A percentile compares a stretch with the other conserved stretches of the same genome.
Evolutionary conservation across 2,113 vertebrate species (phyloP).

Genomic region (Cricetomys ansorgei): DNA sequence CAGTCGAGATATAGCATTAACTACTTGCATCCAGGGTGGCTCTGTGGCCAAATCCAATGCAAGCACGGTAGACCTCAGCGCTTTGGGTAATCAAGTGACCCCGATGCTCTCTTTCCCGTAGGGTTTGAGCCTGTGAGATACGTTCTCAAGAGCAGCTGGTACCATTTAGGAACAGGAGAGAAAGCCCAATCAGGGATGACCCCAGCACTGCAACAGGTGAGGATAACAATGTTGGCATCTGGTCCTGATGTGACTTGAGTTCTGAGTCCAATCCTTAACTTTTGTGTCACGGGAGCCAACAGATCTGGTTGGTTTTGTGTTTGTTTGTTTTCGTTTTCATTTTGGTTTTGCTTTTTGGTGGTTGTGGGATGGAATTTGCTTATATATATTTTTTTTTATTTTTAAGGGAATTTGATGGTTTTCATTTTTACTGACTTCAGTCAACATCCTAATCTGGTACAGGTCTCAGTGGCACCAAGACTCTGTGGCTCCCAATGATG

Average conservation of each 20-base stretch:
- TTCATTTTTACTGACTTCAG: background rate
- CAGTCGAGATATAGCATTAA: background rate
- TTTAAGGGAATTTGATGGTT: background rate
- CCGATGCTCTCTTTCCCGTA: background rate
- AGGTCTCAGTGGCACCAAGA: background rate
- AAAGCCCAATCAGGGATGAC: background rate
- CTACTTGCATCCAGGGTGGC: background rate
- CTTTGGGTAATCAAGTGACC: background rate
- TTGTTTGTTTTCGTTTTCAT: no score
- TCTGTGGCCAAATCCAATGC: background rate
- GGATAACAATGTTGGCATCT: background rate
- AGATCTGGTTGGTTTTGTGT: background rate
- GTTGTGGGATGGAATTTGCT: background rate
- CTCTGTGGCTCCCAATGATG: background rate
- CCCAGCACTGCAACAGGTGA: background rate
- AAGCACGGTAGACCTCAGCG: background rate
- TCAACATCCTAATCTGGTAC: background rate
- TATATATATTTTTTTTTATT: background rate
- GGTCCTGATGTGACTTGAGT: background rate
- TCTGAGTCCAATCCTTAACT: conserved; percentile 11
- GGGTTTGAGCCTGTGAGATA: background rate
- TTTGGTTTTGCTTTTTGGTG: background rate
- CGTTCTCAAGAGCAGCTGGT: background rate
- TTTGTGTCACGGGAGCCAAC: background rate
- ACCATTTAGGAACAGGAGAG: background rate